Conservation (phyloP, 1,140 invertebrate species). For the Goniozus legneri region DNA sequence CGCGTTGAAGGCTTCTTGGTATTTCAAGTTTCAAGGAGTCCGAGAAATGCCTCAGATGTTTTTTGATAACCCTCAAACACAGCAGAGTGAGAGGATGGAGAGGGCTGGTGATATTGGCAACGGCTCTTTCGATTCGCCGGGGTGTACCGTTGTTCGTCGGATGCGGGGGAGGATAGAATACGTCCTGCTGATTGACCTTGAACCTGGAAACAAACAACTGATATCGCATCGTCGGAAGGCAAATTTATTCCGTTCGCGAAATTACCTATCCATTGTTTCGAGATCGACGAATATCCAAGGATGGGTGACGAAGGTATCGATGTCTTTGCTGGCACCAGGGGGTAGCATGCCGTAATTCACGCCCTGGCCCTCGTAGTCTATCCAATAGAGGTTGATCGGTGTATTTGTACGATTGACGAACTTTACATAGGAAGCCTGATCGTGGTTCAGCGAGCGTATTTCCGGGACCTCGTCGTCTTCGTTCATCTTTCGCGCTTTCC, state of each 20-base stretch:
- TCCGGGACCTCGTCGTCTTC: no score
- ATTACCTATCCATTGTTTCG: constrained; percentile 59
- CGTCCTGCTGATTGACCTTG: constrained; percentile 33
- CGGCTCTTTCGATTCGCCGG: constrained; percentile 21
- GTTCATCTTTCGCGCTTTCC: neutral
- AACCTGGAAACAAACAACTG: constrained; percentile 34
- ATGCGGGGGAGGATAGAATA: constrained; percentile 38
- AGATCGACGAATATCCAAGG: constrained; percentile 70
- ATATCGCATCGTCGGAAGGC: no score
- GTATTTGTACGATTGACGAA: constrained; percentile 67
- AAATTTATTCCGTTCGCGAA: no score
- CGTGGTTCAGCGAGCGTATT: constrained; percentile 52
- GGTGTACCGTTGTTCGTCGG: constrained; percentile 14
- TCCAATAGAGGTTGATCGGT: constrained; percentile 68
- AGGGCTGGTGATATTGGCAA: constrained; percentile 42
- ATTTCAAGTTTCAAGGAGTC: constrained; percentile 37
- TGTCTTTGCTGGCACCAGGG: constrained; percentile 56
- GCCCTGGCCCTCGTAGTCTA: constrained; percentile 64
- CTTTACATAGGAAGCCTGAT: constrained; percentile 59
- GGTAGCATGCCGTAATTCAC: constrained; percentile 58
- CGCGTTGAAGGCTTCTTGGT: constrained; percentile 32
- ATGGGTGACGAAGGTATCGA: constrained; percentile 70
- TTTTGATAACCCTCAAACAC: constrained; percentile 37
- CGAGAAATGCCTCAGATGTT: constrained; percentile 36
- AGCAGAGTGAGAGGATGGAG: constrained; percentile 41